Evolutionary conservation across 2,797 vertebrate genomes (phyloP).

Genomic region (Trematomus bernacchii): DNA sequence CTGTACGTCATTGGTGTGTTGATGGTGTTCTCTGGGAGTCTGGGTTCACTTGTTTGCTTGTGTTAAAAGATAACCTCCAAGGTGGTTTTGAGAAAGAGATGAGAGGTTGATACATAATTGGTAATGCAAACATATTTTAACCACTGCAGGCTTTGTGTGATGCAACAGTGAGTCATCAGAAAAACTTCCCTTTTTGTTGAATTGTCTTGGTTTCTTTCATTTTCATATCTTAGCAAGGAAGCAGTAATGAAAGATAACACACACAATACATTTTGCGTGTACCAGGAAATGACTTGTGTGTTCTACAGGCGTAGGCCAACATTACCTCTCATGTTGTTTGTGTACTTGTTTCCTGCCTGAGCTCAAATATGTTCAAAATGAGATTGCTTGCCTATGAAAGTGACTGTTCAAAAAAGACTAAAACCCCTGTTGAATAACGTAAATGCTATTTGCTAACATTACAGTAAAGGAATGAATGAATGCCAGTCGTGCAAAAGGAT

Average conservation of each 20-base stretch:
- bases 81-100: background rate
- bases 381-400: background rate
- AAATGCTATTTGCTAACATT: background rate
- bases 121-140: background rate
- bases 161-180: background rate
- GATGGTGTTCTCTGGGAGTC: constrained; percentile 33
- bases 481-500: background rate
- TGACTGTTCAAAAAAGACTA: background rate
- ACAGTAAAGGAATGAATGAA: constrained; percentile 6
- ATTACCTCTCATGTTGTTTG: background rate
- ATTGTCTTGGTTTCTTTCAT: background rate
- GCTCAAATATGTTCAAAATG: constrained; percentile 3
- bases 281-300: constrained; percentile 7
- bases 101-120: background rate
- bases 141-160: background rate
- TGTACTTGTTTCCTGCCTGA: background rate
- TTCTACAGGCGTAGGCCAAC: background rate
- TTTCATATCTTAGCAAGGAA: constrained; percentile 18
- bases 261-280: background rate
- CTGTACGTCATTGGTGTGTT: constrained; percentile 40
- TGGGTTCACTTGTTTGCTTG: constrained; percentile 20
- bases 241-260: background rate
- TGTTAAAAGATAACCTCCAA: constrained; percentile 11
- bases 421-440: background rate
- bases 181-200: background rate